Evolutionary conservation across 53 echinoderm and acorn worm species (phyloP).

Genomic region (Holothuria leucospilota): DNA sequence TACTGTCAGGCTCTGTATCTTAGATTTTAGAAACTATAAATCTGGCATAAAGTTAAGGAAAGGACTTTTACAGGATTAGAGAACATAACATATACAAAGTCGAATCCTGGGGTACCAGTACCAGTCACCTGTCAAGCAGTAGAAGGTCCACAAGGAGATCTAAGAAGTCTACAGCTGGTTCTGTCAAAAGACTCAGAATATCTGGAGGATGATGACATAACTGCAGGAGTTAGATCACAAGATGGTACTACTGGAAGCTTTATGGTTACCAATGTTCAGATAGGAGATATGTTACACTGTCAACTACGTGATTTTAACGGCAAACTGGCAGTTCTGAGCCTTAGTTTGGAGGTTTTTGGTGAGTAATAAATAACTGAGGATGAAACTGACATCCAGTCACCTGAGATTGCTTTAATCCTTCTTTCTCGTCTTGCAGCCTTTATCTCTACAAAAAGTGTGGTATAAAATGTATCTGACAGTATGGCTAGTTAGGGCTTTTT

Average conservation of each 20-base stretch:
- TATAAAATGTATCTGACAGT: too few species aligned
- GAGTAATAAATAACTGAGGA: not conserved
- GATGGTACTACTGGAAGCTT: not conserved
- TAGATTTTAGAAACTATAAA: too few species aligned
- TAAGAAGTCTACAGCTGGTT: not conserved
- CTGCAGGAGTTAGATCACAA: fast-evolving
- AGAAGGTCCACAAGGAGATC: not conserved
- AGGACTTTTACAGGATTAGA: not conserved
- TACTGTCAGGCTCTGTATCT: too few species aligned
- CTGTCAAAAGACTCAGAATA: not conserved
- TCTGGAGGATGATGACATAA: not conserved
- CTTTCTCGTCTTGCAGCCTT: too few species aligned
- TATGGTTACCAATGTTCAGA: not conserved
- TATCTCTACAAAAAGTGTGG: too few species aligned
- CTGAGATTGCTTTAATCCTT: too few species aligned
- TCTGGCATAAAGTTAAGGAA: too few species aligned
- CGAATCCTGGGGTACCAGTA: not conserved
- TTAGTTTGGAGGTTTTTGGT: not conserved
- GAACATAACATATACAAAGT: not conserved
- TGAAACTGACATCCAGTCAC: too few species aligned
- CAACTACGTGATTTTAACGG: not conserved
- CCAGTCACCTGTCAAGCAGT: not conserved
- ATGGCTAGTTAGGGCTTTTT: too few species aligned
- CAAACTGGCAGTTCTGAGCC: not conserved
- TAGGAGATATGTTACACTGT: not conserved